Evolutionary conservation across 2,888 invertebrate species (phyloP), one percentile per base, ranked within the genome.

Genomic region (Xestia xanthographa): DNA sequence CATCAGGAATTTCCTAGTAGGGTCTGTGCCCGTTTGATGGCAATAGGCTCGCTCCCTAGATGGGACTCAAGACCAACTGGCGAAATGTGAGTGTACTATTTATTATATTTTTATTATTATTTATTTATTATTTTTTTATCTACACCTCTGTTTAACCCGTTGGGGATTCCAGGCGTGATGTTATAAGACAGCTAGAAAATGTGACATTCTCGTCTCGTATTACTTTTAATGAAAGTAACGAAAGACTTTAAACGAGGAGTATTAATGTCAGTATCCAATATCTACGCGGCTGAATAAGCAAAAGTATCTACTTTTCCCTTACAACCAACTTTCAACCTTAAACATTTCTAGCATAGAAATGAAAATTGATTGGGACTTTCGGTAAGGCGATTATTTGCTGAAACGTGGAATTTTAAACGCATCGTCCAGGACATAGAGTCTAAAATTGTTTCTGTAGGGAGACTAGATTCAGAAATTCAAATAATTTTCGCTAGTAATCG

Each of bases 161-260:
- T 1, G 2, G 56, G 4, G 9, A 62, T 9, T 20, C 0, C 17
- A 29, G 1, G 9, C 58, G 4, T 9, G 29, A 29, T 58, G 20
- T 29, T 29, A 29, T 17, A 6, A 58, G 29, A 29, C 9, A 26
- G 14, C 26, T 63, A 41, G 34, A 63, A 65, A 75, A 72, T 62
- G 53, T 45, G 63, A 75, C 70, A 80, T 65, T 50, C 29, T n/a
- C 14, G 56, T 67, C 65, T 85, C 41, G 17, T 53, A 62, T 86
- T 86, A 72, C 78, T 38, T 48, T 63, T 72, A 82, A 87, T 76
- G 80, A 86, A 86, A 87, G 88, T 62, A 87, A 75, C 34, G 70
- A 60, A 82, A 76, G 63, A 71, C 65, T 80, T 66, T 71, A 85
- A 81, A 85, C 34, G 29, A n/a, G 26, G n/a, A 58, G 78, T 76